A percentile compares a stretch with the other conserved stretches of the same genome.
These are phyloP conservation scores for Dynastes maya DNA, from an alignment of 2,888 invertebrate genomes.

Conservation along the genomic window DNA sequence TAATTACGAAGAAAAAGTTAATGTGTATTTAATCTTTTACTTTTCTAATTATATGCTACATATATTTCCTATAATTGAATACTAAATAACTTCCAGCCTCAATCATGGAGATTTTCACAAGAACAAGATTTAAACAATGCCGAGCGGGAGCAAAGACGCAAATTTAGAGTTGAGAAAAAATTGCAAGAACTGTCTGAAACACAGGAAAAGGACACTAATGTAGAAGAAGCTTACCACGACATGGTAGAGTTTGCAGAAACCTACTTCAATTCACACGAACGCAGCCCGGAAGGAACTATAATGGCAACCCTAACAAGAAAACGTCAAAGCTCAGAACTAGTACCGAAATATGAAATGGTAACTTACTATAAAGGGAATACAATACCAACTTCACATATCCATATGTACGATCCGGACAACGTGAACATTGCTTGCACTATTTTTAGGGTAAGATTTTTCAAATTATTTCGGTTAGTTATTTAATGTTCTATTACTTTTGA, in stretches of 20 bases:
- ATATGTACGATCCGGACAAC: slow-evolving; percentile 96
- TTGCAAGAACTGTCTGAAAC: slow-evolving; percentile 84
- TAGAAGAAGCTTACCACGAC: slow-evolving; percentile 81
- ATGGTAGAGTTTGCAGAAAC: slow-evolving; percentile 95
- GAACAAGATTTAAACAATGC: slow-evolving; percentile 63
- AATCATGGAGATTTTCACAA: slow-evolving; percentile 65
- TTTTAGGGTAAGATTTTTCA: slow-evolving; percentile 81
- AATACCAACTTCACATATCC: slow-evolving; percentile 94
- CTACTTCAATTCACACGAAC: slow-evolving; percentile 91
- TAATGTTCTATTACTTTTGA: background rate
- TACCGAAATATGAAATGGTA: slow-evolving; percentile 95
- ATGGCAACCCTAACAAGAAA: slow-evolving; percentile 90
- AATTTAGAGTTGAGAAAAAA: slow-evolving; percentile 89
- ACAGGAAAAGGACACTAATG: slow-evolving; percentile 71
- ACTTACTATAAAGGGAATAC: slow-evolving; percentile 89
- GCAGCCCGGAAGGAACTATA: slow-evolving; percentile 89
- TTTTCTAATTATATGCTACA: too few relatives aligned
- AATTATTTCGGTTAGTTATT: background rate
- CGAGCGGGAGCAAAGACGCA: slow-evolving; percentile 86
- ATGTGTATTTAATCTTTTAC: too few relatives aligned
- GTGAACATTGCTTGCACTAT: slow-evolving; percentile 90
- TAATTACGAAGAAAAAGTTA: too few relatives aligned
- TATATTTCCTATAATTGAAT: too few relatives aligned
- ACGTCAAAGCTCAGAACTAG: slow-evolving; percentile 82
- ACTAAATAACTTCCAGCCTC: slow-evolving; percentile 60